Percentiles rank a stretch among this genome's conserved stretches.
Conservation (phyloP, 2,888 invertebrate species). For the Odontocerum albicorne region DNA sequence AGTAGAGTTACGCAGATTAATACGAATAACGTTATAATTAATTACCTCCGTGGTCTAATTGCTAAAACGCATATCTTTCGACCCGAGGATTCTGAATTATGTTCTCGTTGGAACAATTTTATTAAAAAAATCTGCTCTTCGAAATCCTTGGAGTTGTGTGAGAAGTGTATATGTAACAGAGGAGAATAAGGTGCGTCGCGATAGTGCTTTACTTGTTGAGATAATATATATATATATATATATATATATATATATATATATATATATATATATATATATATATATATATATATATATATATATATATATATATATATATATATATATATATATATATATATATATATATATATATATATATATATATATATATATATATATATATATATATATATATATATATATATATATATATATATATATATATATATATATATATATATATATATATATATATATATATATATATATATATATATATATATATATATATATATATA, state of each 20-base stretch:
- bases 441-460: constrained; percentile 14
- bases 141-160: too few species aligned
- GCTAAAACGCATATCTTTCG: too few species aligned
- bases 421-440: constrained; percentile 11
- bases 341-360: constrained; percentile 15
- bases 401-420: background rate
- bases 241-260: constrained; percentile 6
- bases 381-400: constrained; percentile 7
- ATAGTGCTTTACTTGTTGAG: background rate
- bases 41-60: too few species aligned
- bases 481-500: constrained; percentile 15
- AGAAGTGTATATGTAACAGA: too few species aligned
- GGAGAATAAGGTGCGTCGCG: too few species aligned
- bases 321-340: constrained; percentile 14
- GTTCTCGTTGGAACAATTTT: too few species aligned
- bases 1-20: too few species aligned
- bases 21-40: too few species aligned
- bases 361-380: constrained; percentile 15
- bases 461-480: constrained; percentile 15
- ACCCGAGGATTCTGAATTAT: too few species aligned
- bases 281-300: constrained; percentile 15
- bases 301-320: constrained; percentile 15
- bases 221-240: background rate
- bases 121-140: too few species aligned
- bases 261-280: constrained; percentile 13